These are phyloP conservation scores for Octodonta nipae DNA, from an alignment of 2,888 invertebrate genomes.

Conservation along the genomic window DNA sequence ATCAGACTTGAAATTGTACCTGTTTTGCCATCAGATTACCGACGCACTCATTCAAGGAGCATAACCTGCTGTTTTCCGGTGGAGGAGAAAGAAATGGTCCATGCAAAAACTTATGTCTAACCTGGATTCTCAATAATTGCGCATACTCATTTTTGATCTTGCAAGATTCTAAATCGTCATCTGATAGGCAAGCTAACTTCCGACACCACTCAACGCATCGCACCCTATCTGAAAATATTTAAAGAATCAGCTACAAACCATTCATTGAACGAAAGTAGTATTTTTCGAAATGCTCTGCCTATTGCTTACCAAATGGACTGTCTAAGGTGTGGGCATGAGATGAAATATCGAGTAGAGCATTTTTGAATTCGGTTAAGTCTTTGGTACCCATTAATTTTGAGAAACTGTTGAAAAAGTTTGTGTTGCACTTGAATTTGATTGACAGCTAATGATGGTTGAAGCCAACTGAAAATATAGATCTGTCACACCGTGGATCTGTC, in stretches of 20 bases:
- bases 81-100: slow-evolving; percentile 39
- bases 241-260: not conserved
- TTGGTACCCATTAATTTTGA: slow-evolving; percentile 28
- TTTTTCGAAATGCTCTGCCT: too few relatives aligned
- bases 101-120: slow-evolving; percentile 36
- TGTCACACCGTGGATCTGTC: too few relatives aligned
- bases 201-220: slow-evolving; percentile 41
- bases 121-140: slow-evolving; percentile 40
- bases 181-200: slow-evolving; percentile 35
- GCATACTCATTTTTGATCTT: slow-evolving; percentile 41
- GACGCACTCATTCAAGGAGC: slow-evolving; percentile 37
- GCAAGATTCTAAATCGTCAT: slow-evolving; percentile 34
- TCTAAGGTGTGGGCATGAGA: slow-evolving; percentile 26
- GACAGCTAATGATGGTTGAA: too few relatives aligned
- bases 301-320: slow-evolving; percentile 32
- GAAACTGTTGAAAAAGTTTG: too few relatives aligned
- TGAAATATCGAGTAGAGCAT: slow-evolving; percentile 32
- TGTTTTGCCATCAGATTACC: slow-evolving; percentile 33
- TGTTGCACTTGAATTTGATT: too few relatives aligned
- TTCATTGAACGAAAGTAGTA: not conserved
- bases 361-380: slow-evolving; percentile 32
- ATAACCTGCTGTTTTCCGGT: slow-evolving; percentile 29
- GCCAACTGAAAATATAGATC: too few relatives aligned
- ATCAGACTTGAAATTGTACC: too few relatives aligned
- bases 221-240: slow-evolving; percentile 37